Conservation (phyloP, 2,113 vertebrate species). For the Anthoscopus minutus region DNA sequence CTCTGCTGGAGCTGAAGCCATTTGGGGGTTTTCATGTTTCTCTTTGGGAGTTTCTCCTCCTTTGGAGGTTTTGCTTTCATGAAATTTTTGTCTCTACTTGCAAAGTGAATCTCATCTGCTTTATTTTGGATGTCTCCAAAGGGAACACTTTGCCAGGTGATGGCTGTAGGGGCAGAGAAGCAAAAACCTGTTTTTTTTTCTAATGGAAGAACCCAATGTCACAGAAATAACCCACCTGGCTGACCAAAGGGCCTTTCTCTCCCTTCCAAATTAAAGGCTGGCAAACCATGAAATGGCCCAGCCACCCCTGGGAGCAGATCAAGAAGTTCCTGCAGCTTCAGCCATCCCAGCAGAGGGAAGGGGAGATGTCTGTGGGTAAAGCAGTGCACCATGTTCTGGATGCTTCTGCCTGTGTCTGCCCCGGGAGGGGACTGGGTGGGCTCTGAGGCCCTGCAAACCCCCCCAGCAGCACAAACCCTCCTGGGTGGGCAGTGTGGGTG, state of each 20-base stretch:
- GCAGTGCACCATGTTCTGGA: rapidly evolving
- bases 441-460: not conserved
- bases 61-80: not conserved
- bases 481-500: not conserved
- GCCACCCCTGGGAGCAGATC: not conserved
- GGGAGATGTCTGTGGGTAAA: not conserved
- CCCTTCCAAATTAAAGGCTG: not conserved
- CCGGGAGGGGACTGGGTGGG: rapidly evolving
- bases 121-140: not conserved
- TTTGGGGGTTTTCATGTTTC: not conserved
- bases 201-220: not conserved
- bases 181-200: not conserved
- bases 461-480: not conserved
- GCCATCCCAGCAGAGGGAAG: not conserved
- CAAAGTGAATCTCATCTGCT: not conserved
- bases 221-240: not conserved
- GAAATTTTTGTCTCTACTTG: not conserved
- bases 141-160: not conserved
- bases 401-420: not conserved
- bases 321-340: not conserved
- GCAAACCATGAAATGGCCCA: not conserved
- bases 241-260: not conserved
- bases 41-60: not conserved
- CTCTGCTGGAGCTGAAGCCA: not conserved
- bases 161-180: rapidly evolving